Evolutionary conservation across 2,113 vertebrate genomes (phyloP).

Genomic region (Amia ocellicauda): DNA sequence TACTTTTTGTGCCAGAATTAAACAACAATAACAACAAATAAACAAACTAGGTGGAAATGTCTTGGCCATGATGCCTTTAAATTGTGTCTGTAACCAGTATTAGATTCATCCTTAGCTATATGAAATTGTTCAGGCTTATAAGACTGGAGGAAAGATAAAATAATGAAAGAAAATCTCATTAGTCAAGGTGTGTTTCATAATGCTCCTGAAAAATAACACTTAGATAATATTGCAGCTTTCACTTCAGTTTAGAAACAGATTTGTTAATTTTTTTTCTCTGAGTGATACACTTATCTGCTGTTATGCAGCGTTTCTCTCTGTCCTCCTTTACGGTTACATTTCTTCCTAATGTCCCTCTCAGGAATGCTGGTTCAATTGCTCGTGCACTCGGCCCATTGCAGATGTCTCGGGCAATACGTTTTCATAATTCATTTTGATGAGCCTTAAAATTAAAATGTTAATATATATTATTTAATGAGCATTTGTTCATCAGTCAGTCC

Average conservation of each 20-base stretch:
- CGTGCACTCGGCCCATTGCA: not conserved
- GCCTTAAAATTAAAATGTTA: constrained; percentile 8
- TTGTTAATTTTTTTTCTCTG: constrained; percentile 9
- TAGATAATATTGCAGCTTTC: constrained; percentile 29
- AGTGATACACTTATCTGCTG: constrained; percentile 8
- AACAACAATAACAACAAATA: too few relatives aligned
- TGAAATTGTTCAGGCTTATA: constrained; percentile 25
- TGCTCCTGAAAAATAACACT: constrained; percentile 33
- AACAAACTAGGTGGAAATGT: too few relatives aligned
- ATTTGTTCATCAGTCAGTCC: too few relatives aligned
- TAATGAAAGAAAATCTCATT: constrained; percentile 34
- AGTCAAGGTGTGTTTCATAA: constrained; percentile 30
- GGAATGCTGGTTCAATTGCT: not conserved
- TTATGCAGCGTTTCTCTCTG: constrained; percentile 1
- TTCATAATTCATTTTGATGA: constrained; percentile 22
- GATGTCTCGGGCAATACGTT: constrained; percentile 19
- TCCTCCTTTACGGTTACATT: not conserved
- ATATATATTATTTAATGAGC: too few relatives aligned
- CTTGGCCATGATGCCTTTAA: too few relatives aligned
- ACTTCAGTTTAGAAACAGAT: constrained; percentile 26
- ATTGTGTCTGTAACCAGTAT: too few relatives aligned
- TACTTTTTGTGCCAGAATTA: too few relatives aligned
- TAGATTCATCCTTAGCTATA: not conserved
- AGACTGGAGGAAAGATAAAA: constrained; percentile 9
- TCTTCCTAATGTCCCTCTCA: not conserved